Base-by-base conservation (phyloP, 2,113 vertebrate species). In the Microcebus lehilahytsara region DNA sequence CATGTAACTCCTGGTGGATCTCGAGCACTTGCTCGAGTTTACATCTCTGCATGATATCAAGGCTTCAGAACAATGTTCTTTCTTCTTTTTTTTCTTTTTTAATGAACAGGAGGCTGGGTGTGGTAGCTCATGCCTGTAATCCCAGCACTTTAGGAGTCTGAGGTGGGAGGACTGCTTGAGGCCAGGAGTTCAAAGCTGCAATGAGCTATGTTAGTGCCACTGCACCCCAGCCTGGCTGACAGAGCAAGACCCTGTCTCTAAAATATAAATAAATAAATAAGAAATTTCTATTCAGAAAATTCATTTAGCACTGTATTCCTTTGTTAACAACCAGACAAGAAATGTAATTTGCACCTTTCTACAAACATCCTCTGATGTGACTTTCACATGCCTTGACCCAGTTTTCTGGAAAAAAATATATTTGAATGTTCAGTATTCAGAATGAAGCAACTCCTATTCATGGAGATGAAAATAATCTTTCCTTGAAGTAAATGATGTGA, bases 1-100 rank as follows among this genome's bases (percentile, higher is more conserved):
- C 17, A 1, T 2, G 9, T 42, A 32, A 22, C 17, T 60, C 9
- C 1, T 0, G 0, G 13, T 10, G 67, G 42, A 5, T 30, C 9
- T 49, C 7, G 13, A 40, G 27, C 49, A 1, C 25, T 11, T 3
- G n/a, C 27, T 84, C 4, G 8, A 12, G 22, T 53, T 32, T 7
- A 5, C 14, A 8, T 69, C 49, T 11, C 2, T 6, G 32, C 30
- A 6, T n/a, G 6, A 2, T 23, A n/a, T 12, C 2, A n/a, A 81
- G 17, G 2, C 67, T 69, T 90, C 25, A 10, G 30, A 25, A 1
- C 0, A 1, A 30, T 81, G 13, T 58, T 23, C 17, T 1, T n/a
- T n/a, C n/a, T 49, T 74, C 32, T n/a, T 9, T 58, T 74, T 37
- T n/a, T 1, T 30, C 11, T 27, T 25, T 25, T 51, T 34, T 46